Conservation (phyloP, 2,797 vertebrate genomes). For the Rhabdophis nuchalis region DNA sequence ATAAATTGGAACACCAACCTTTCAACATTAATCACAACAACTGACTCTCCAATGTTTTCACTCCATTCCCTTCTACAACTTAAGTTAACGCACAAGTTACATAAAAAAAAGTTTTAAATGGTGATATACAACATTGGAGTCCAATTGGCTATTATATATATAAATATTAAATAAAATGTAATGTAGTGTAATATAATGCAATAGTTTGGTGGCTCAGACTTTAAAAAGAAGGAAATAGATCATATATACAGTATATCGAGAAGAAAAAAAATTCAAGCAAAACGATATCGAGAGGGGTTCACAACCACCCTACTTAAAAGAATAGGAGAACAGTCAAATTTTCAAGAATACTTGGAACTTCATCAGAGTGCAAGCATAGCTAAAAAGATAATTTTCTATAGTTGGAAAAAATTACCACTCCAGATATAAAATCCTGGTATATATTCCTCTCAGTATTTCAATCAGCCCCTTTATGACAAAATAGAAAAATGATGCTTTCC, state of each 20-base stretch:
- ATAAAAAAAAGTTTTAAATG: neutral
- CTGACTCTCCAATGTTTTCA: neutral
- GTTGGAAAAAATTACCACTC: neutral
- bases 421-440: neutral
- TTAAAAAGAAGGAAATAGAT: neutral
- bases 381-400: neutral
- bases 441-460: neutral
- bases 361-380: neutral
- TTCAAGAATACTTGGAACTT: neutral
- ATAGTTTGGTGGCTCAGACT: neutral
- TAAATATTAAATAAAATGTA: neutral
- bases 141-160: neutral
- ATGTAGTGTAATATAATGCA: neutral
- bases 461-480: neutral
- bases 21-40: slow-evolving; percentile 6
- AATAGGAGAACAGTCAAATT: neutral
- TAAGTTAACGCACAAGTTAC: neutral
- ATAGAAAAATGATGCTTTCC: neutral
- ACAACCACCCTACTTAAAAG: neutral
- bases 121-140: neutral
- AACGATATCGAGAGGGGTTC: neutral
- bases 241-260: neutral
- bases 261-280: neutral
- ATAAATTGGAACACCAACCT: neutral
- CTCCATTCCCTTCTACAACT: neutral